These are phyloP conservation scores for Ceuthmochares aereus DNA, from an alignment of 2,113 vertebrate species.

Conservation along the genomic window DNA sequence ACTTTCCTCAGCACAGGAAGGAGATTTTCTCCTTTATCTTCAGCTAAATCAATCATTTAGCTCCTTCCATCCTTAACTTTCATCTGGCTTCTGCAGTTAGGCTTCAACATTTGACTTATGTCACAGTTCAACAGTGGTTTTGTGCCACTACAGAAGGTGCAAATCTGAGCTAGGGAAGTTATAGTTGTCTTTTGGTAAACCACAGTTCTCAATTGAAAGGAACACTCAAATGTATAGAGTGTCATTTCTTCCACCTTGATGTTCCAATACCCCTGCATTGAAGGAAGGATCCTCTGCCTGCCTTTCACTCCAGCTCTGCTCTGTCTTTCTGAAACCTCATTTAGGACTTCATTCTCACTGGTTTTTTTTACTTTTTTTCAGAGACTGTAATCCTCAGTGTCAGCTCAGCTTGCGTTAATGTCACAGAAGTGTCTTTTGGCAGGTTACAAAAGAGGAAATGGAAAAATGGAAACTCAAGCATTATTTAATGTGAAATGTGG, in stretches of 20 bases:
- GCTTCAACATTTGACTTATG: neutral
- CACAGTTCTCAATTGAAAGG: neutral
- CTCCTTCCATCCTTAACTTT: neutral
- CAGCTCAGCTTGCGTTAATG: neutral
- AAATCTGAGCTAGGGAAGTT: neutral
- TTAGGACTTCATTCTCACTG: neutral
- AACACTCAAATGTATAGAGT: neutral
- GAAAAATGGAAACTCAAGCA: slow-evolving; percentile 1
- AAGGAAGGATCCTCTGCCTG: neutral
- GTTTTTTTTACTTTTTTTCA: neutral
- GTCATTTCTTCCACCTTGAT: neutral
- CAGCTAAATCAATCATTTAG: neutral
- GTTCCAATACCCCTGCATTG: neutral
- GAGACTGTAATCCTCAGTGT: neutral
- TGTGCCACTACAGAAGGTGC: neutral
- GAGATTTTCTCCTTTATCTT: neutral
- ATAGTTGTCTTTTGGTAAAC: neutral
- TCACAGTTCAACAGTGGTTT: too few relatives aligned
- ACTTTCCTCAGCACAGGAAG: too few relatives aligned
- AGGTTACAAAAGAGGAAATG: slow-evolving; percentile 27
- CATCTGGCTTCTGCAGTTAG: neutral
- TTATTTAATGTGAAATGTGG: neutral
- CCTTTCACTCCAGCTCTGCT: neutral
- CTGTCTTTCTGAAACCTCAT: neutral
- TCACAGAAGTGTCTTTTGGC: neutral